phyloP scores from a whole-genome alignment of 2,113 vertebrate genomes.

The Neopipo cinnamomea region DNA sequence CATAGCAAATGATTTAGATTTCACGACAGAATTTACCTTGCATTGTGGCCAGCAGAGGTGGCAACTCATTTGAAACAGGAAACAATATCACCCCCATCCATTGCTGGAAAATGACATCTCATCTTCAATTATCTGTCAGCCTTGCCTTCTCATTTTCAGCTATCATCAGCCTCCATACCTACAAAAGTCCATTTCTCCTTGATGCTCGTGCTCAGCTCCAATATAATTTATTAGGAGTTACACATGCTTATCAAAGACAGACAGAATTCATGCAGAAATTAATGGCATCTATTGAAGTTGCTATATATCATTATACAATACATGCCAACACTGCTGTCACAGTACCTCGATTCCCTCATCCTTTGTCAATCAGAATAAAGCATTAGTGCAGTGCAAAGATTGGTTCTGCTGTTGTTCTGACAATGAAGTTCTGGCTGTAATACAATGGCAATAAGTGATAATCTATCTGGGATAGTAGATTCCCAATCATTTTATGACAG shows the following conservation, averaged over 20 bases:
- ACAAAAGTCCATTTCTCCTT: constrained; percentile 12
- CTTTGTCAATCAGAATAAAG: constrained; percentile 14
- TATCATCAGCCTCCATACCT: constrained; percentile 2
- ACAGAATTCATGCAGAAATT: constrained; percentile 29
- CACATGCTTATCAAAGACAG: constrained; percentile 39
- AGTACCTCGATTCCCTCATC: background rate
- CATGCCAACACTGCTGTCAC: background rate
- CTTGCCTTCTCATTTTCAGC: constrained; percentile 28
- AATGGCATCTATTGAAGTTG: background rate
- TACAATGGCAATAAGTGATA: background rate
- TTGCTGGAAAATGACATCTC: constrained; percentile 28
- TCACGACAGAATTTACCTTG: background rate
- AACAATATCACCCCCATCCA: background rate
- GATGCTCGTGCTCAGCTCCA: background rate
- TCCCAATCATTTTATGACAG: background rate
- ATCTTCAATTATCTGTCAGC: constrained; percentile 28
- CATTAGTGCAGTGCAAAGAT: background rate
- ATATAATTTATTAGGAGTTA: constrained; percentile 32
- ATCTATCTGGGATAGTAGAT: background rate
- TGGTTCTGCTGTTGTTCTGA: background rate
- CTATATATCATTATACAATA: constrained; percentile 18
- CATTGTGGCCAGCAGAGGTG: background rate
- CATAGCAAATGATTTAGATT: background rate
- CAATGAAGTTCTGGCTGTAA: background rate
- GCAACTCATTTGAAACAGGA: constrained; percentile 27